Evolutionary conservation across 2,797 vertebrate genomes (phyloP), one percentile per base, ranked within the genome.

Genomic region (Falco biarmicus): DNA sequence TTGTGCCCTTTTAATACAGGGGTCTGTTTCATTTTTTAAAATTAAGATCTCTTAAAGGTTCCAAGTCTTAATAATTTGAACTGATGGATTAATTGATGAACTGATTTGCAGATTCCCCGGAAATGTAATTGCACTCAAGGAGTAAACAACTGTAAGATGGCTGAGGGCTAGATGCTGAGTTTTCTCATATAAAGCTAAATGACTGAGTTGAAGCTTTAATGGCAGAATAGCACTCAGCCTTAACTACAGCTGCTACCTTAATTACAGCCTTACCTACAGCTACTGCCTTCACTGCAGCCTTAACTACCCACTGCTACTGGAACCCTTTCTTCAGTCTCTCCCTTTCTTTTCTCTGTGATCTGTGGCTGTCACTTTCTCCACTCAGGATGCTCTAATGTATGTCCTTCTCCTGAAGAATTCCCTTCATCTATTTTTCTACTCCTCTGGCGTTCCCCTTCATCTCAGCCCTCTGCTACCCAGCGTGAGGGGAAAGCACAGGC

Each of bases 381-480:
- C n/a, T 78, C 11, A 56, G 2, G 56, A 71, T 65, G 28, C 43
- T 61, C 50, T 64, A 68, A 64, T 6, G 1, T 65, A 13, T 21
- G 29, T 74, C 73, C 59, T 92, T 68, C 76, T 85, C 54, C 31
- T 34, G 78, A 83, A 64, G 51, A 77, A 83, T 69, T 93, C 51
- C 15, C 41, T 86, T 85, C 32, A 71, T 90, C 77, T 90, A 0
- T 89, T 93, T 80, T 84, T 37, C 74, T 79, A 1, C 60, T 92
- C 34, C 41, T 93, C 51, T 89, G 56, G 34, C 3, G 1, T 90
- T 93, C 41, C 32, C 26, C 87, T 95, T 94, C 29, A 63, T 88
- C 87, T 95, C 51, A 96, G 17, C 63, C 45, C 76, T 89, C 91
- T 76, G 77, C 43, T 91, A 20, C 76, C 18, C 79, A 86, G 79